phyloP scores from a whole-genome alignment of 2,888 invertebrate genomes.

The Sarcophaga caerulescens region DNA sequence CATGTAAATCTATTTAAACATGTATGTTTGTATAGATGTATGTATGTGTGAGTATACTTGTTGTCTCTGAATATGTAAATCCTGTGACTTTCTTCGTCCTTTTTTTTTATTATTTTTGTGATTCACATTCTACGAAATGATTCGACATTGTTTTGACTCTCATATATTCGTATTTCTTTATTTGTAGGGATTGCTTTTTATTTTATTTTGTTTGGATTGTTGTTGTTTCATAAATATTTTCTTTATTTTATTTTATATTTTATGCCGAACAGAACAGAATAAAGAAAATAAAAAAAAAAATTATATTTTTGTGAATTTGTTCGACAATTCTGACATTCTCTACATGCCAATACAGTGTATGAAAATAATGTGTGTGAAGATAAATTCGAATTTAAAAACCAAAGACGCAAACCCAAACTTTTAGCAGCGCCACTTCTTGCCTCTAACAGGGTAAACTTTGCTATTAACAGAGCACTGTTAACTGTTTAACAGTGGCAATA shows the following conservation, averaged over 20 bases:
- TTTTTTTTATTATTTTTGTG: conserved; percentile 6
- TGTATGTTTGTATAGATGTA: neutral
- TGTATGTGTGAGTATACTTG: neutral
- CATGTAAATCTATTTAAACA: neutral
- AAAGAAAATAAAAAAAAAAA: neutral
- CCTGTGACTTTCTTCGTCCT: conserved; percentile 43
- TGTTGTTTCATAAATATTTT: neutral
- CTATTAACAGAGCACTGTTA: no score
- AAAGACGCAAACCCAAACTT: no score
- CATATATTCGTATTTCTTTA: conserved; percentile 10
- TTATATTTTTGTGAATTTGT: conserved; percentile 41
- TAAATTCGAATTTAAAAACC: no score
- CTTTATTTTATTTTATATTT: conserved; percentile 27
- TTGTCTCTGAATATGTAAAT: conserved; percentile 41
- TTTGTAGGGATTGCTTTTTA: conserved; percentile 60
- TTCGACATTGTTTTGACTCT: conserved; percentile 47
- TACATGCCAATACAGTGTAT: neutral
- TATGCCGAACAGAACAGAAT: neutral
- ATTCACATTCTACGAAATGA: neutral
- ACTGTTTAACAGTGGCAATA: no score
- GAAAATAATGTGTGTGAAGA: neutral
- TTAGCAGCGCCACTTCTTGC: no score
- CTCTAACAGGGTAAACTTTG: no score
- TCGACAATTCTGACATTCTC: conserved; percentile 53
- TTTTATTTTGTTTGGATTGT: conserved; percentile 27